These are phyloP conservation scores for Pseudachorutes palmiensis DNA, from an alignment of 1,140 invertebrate genomes.

Conservation along the genomic window DNA sequence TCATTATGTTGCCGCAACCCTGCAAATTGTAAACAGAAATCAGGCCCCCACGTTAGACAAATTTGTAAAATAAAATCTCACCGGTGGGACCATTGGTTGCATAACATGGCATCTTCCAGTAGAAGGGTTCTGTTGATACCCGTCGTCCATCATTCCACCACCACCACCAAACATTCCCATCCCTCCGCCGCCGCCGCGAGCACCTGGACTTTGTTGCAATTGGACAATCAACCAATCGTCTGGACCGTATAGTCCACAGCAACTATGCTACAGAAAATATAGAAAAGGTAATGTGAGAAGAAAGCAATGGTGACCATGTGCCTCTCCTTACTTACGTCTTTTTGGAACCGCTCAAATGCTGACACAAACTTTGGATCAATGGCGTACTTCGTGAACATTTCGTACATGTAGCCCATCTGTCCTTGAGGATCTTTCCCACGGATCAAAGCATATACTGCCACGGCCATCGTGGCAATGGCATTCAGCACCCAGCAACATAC, in stretches of 20 bases:
- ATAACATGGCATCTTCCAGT: conserved; percentile 33
- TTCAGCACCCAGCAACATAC: not conserved
- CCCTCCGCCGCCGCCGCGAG: not conserved
- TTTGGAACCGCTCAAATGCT: conserved; percentile 7
- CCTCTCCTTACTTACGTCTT: not conserved
- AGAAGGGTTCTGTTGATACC: conserved; percentile 25
- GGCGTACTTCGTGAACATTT: conserved; percentile 14
- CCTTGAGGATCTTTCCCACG: conserved; percentile 13
- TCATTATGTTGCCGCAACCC: not conserved
- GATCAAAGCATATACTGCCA: conserved; percentile 12
- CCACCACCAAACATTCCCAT: not conserved
- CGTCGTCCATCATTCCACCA: not conserved
- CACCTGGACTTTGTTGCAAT: conserved; percentile 9
- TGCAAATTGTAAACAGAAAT: not conserved
- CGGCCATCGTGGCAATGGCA: not conserved
- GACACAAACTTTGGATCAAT: conserved; percentile 3
- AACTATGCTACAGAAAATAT: conserved; percentile 19
- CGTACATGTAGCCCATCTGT: conserved; percentile 17
- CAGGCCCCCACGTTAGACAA: no score
- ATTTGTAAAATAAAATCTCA: conserved; percentile 14
- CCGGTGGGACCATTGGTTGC: conserved; percentile 30
- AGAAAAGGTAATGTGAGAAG: not conserved
- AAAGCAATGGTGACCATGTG: not conserved
- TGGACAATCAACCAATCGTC: conserved; percentile 36
- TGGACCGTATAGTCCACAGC: conserved; percentile 34